Conservation (phyloP, 2,888 invertebrate genomes). For the Griposia aprilina region DNA sequence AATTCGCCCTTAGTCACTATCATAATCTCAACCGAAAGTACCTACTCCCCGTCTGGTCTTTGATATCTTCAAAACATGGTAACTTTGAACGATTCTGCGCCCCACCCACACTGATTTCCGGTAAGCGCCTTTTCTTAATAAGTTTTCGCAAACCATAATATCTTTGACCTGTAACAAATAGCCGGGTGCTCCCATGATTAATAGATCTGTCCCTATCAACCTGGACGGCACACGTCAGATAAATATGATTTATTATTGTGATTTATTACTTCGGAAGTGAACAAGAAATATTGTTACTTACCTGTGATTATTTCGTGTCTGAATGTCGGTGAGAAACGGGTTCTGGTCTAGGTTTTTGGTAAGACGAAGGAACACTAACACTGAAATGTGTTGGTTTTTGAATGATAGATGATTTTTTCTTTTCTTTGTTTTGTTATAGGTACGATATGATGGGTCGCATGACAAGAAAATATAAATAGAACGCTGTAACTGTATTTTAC, state of each 20-base stretch:
- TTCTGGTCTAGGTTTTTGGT: background rate
- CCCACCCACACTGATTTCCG: background rate
- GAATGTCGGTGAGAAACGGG: background rate
- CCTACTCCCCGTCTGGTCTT: too few species aligned
- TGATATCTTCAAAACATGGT: too few species aligned
- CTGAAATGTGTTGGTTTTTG: background rate
- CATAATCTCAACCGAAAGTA: too few species aligned
- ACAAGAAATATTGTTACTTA: constrained; percentile 14
- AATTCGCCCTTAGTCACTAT: too few species aligned
- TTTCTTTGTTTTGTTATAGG: too few species aligned
- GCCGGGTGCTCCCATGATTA: constrained; percentile 39
- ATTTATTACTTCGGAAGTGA: constrained; percentile 36
- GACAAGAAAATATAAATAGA: too few species aligned
- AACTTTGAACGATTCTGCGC: too few species aligned
- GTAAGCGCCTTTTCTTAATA: background rate
- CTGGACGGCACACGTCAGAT: constrained; percentile 5
- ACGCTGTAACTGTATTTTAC: too few species aligned
- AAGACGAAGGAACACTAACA: background rate
- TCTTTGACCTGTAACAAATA: constrained; percentile 23
- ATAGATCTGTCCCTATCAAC: constrained; percentile 33
- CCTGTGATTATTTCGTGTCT: constrained; percentile 14
- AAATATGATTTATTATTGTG: constrained; percentile 43
- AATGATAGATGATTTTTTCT: too few species aligned
- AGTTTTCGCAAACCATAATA: background rate
- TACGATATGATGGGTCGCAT: too few species aligned